Evolutionary conservation across 2,888 invertebrate species (phyloP).

Genomic region (Drosophila buzzatii): DNA sequence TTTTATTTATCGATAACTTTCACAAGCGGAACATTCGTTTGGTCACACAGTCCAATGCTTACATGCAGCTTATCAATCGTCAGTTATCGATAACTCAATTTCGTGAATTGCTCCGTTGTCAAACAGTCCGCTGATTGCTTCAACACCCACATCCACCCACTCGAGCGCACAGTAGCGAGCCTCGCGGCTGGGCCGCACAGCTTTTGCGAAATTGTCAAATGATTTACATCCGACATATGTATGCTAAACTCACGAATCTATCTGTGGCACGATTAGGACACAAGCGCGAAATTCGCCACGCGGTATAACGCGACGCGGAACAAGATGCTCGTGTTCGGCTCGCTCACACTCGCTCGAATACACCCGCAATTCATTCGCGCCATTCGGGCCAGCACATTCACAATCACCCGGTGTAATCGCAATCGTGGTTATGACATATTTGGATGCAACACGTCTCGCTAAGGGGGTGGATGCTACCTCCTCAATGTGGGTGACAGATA

Average conservation of each 20-base stretch:
- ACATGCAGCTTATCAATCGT: not conserved
- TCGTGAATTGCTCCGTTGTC: not conserved
- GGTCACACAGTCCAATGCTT: not conserved
- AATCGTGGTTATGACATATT: conserved; percentile 82
- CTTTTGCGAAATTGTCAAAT: conserved; percentile 80
- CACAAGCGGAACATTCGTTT: not conserved
- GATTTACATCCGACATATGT: conserved; percentile 84
- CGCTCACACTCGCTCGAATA: conserved; percentile 18
- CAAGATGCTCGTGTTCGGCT: conserved; percentile 66
- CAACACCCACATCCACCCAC: conserved; percentile 11
- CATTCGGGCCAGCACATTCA: conserved; percentile 49
- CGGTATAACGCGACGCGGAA: conserved; percentile 54
- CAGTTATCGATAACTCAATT: conserved; percentile 19
- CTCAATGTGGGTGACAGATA: conserved; percentile 40
- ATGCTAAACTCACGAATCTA: conserved; percentile 83
- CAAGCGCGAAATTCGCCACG: conserved; percentile 68
- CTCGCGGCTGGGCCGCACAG: conserved; percentile 8
- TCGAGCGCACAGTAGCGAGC: conserved; percentile 22
- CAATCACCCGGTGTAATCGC: conserved; percentile 69
- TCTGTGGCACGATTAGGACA: conserved; percentile 82
- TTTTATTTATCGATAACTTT: not conserved
- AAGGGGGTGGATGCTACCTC: not conserved
- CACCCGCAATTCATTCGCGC: conserved; percentile 40
- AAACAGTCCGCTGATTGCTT: conserved; percentile 10
- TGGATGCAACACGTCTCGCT: conserved; percentile 53